Percentiles rank a stretch among this genome's conserved stretches.
Conservation (phyloP, 2,113 vertebrate species). For the Corapipo altera region DNA sequence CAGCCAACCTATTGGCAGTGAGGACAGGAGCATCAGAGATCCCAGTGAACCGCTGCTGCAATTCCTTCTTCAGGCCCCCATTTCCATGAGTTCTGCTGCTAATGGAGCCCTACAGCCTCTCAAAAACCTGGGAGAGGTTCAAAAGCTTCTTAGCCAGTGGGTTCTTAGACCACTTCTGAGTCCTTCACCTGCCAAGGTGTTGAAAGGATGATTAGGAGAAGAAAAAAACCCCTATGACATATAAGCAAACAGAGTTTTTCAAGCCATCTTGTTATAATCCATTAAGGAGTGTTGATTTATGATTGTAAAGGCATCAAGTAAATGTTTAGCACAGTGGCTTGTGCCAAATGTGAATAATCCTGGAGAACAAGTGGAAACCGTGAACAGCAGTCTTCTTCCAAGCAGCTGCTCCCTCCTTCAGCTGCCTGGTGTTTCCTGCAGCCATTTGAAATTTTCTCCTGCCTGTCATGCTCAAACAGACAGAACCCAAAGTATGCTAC, state of each 20-base stretch:
- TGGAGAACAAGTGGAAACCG: slow-evolving; percentile 14
- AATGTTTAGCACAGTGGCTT: background rate
- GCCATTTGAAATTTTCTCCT: background rate
- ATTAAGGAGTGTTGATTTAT: slow-evolving; percentile 29
- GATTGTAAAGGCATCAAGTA: slow-evolving; percentile 22
- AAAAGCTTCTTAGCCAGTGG: background rate
- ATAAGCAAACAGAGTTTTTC: background rate
- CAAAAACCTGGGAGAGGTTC: background rate
- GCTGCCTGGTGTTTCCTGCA: background rate
- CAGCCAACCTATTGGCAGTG: background rate
- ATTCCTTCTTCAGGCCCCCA: background rate
- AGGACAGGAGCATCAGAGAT: background rate
- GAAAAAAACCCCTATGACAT: background rate
- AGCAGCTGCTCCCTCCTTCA: slow-evolving; percentile 27
- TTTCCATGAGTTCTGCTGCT: background rate
- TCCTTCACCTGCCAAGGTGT: background rate
- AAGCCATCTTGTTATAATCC: slow-evolving; percentile 1
- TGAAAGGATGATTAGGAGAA: background rate
- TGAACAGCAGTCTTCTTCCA: background rate
- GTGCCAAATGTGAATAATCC: slow-evolving; percentile 20
- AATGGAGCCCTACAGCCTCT: background rate
- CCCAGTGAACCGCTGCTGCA: background rate
- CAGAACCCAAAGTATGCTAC: background rate
- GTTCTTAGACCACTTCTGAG: background rate
- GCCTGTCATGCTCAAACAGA: background rate